Evolutionary conservation across 92 coral and sea anemone genomes (phyloP).

Genomic region (Paramuricea clavata): DNA sequence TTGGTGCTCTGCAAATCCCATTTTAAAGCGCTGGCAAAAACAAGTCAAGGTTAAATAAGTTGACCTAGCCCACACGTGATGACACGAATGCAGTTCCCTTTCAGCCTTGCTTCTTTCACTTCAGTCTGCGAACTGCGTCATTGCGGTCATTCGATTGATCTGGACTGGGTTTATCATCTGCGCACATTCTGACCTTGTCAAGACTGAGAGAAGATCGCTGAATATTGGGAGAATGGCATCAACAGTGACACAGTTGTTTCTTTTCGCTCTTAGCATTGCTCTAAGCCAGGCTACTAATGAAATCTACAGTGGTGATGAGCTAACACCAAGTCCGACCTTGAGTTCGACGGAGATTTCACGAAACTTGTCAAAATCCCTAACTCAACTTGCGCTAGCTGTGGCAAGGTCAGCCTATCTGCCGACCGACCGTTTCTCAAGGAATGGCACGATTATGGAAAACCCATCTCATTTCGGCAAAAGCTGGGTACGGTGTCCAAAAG

Average conservation of each 20-base stretch:
- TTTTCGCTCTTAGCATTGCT: background rate
- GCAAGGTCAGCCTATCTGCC: conserved; percentile 30
- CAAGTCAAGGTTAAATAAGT: background rate
- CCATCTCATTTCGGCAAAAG: conserved; percentile 5
- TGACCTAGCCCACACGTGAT: background rate
- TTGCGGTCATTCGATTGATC: background rate
- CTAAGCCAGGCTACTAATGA: background rate
- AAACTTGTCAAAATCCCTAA: background rate
- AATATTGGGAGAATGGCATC: background rate
- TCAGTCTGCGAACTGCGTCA: background rate
- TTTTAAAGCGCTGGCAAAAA: background rate
- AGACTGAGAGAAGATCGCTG: background rate
- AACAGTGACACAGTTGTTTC: background rate
- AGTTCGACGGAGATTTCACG: background rate
- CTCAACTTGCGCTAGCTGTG: conserved; percentile 14
- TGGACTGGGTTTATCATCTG: background rate
- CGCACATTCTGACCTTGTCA: background rate
- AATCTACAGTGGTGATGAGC: background rate
- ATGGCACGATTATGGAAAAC: conserved; percentile 38
- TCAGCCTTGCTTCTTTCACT: background rate
- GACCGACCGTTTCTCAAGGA: background rate
- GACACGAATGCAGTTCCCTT: background rate
- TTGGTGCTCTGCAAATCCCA: no score
- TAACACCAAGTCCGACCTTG: background rate
- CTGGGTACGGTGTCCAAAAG: background rate